A percentile compares a stretch with the other conserved stretches of the same genome.
Conservation (phyloP, 2,113 vertebrate genomes). For the Salvelinus sp. region DNA sequence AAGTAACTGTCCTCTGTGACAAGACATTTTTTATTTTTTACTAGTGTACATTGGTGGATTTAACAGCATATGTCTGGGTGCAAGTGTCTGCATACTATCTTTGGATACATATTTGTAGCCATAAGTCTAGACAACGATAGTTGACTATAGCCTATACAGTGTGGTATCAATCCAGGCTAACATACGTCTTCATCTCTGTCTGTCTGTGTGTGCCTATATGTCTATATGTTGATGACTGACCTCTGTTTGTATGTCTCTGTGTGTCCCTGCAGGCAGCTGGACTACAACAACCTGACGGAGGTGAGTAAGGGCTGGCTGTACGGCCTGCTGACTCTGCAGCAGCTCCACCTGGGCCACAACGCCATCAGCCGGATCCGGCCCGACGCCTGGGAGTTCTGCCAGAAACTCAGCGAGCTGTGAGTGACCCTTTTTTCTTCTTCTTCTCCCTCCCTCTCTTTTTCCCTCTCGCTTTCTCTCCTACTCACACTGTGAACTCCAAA, state of each 20-base stretch:
- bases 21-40: too few relatives aligned
- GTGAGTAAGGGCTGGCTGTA: conserved; percentile 97
- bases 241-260: conserved; percentile 41
- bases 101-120: too few relatives aligned
- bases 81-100: too few relatives aligned
- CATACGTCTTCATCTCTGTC: background rate
- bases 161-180: too few relatives aligned
- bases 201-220: conserved; percentile 3
- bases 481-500: background rate
- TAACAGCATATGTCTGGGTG: too few relatives aligned
- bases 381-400: conserved; percentile 97
- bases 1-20: conserved; percentile 63
- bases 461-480: conserved; percentile 48
- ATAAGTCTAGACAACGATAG: too few relatives aligned
- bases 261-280: conserved; percentile 82
- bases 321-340: conserved; percentile 89
- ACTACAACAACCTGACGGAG: conserved; percentile 96
- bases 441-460: background rate
- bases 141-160: too few relatives aligned
- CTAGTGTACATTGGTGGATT: too few relatives aligned
- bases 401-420: conserved; percentile 94
- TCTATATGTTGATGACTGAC: background rate
- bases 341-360: conserved; percentile 94
- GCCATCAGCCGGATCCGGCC: conserved; percentile 89
- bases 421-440: conserved; percentile 69